phyloP scores from a whole-genome alignment of 2,797 vertebrate species.

The Poeciliopsis presidionis region DNA sequence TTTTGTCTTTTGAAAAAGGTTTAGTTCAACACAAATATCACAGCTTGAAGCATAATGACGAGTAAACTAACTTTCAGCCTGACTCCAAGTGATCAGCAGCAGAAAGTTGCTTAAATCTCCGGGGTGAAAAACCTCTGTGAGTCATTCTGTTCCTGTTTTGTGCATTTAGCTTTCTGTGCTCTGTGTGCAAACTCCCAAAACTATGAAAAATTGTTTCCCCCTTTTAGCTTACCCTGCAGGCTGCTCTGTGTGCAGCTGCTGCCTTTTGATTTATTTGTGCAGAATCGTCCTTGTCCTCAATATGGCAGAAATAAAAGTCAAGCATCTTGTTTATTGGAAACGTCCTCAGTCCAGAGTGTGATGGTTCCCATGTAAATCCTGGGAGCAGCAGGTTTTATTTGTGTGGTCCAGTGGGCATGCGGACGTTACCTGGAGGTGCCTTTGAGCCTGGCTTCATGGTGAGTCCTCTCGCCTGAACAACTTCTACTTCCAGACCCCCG shows the following conservation, averaged over 20 bases:
- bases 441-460: slow-evolving; percentile 95
- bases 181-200: slow-evolving; percentile 12
- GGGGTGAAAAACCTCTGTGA: slow-evolving; percentile 1
- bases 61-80: neutral
- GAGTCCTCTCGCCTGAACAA: slow-evolving; percentile 95
- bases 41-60: neutral
- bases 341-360: neutral
- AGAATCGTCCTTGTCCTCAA: neutral
- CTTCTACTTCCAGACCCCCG: slow-evolving; percentile 95
- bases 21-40: neutral
- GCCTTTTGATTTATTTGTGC: slow-evolving; percentile 14
- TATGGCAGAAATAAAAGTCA: neutral
- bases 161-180: slow-evolving; percentile 1
- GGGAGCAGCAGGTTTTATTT: neutral
- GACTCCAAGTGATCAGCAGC: neutral
- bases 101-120: neutral
- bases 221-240: slow-evolving; percentile 1
- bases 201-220: neutral
- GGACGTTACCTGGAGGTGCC: slow-evolving; percentile 89
- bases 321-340: neutral
- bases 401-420: neutral
- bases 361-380: neutral
- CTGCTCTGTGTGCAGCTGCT: slow-evolving; percentile 5
- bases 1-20: neutral
- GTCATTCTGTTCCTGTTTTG: slow-evolving; percentile 14